Conservation (phyloP, 1,140 invertebrate species). For the Cyclargus thomasi region DNA sequence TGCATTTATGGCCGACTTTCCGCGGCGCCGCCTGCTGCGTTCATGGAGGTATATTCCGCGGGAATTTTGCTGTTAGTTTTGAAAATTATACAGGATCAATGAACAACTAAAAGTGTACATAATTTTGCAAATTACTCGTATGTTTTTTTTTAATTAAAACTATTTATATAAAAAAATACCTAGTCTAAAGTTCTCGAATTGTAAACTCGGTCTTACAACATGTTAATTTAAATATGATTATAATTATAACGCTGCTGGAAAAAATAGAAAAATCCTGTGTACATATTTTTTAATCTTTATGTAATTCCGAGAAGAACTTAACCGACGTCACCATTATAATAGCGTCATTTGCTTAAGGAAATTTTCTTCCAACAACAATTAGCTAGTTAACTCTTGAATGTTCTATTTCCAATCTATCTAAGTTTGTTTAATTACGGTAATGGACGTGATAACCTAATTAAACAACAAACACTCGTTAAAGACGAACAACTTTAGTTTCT, state of each 20-base stretch:
- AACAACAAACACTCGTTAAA: constrained; percentile 38
- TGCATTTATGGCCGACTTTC: constrained; percentile 65
- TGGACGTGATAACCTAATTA: constrained; percentile 44
- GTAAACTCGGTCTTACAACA: too few relatives aligned
- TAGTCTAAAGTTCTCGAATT: too few relatives aligned
- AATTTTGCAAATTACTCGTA: too few relatives aligned
- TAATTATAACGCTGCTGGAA: too few relatives aligned
- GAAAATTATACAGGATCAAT: too few relatives aligned
- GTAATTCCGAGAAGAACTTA: too few relatives aligned
- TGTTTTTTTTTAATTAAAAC: too few relatives aligned
- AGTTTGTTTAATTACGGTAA: constrained; percentile 43
- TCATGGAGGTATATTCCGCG: constrained; percentile 33
- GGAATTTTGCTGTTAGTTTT: neutral
- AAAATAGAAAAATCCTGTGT: too few relatives aligned
- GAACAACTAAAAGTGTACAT: too few relatives aligned
- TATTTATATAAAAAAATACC: too few relatives aligned
- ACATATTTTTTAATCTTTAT: too few relatives aligned
- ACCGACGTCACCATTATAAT: neutral
- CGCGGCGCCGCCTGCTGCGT: constrained; percentile 41
- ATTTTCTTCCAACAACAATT: neutral
- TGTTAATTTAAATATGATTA: too few relatives aligned
- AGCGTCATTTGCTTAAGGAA: neutral
- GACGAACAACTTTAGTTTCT: constrained; percentile 15
- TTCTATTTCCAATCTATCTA: constrained; percentile 22
- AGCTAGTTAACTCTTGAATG: constrained; percentile 8